Conservation (phyloP, 35 echinoderm and acorn worm species). For the Lytechinus pictus region DNA sequence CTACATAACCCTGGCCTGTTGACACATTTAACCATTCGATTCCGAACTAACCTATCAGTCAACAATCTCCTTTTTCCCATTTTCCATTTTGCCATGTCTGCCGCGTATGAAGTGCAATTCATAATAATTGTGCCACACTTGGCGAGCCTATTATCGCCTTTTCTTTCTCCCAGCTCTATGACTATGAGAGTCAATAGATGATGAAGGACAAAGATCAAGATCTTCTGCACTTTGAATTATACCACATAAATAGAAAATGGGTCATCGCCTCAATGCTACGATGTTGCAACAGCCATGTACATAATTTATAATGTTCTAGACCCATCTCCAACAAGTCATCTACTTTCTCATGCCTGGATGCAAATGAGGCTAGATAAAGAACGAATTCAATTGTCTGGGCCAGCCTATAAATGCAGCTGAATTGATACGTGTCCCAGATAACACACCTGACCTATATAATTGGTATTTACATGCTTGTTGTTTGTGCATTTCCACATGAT, state of each 20-base stretch:
- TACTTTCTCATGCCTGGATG: slow-evolving; percentile 2
- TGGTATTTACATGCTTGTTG: not conserved
- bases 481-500: slow-evolving; percentile 12
- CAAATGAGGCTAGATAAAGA: not conserved
- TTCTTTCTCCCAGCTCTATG: not conserved
- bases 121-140: not conserved
- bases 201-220: not conserved
- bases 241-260: not conserved
- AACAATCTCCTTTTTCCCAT: not conserved
- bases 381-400: not conserved
- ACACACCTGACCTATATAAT: slow-evolving; percentile 6
- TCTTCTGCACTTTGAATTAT: slow-evolving; percentile 18
- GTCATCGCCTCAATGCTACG: not conserved
- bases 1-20: not conserved
- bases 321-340: not conserved
- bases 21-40: not conserved
- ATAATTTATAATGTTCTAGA: not conserved
- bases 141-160: not conserved
- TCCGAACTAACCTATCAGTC: not conserved
- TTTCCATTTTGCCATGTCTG: not conserved
- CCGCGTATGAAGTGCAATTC: not conserved
- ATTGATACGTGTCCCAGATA: slow-evolving; percentile 1
- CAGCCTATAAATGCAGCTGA: not conserved
- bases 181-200: not conserved
- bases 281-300: not conserved